A percentile compares a stretch with the other conserved stretches of the same genome.
Conservation (phyloP, 2,888 invertebrate genomes). For the Nomada fabriciana region DNA sequence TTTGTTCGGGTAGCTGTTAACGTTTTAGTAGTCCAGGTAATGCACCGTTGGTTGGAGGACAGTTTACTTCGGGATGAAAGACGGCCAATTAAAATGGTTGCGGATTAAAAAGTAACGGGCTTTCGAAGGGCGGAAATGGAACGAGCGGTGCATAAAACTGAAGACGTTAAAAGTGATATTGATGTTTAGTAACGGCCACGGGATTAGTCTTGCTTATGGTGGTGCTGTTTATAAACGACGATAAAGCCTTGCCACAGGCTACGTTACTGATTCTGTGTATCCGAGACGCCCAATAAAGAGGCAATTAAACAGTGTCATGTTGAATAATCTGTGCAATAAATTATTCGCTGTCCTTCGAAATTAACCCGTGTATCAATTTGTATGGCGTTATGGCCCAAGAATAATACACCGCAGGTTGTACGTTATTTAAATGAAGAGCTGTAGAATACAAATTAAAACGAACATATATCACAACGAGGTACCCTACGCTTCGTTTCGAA, state of each 20-base stretch:
- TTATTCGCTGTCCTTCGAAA: neutral
- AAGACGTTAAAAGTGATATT: slow-evolving; percentile 45
- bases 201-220: slow-evolving; percentile 36
- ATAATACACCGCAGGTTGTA: too few species aligned
- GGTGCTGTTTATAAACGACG: slow-evolving; percentile 30
- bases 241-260: slow-evolving; percentile 29
- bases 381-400: too few species aligned
- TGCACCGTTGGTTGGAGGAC: neutral
- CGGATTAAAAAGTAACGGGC: slow-evolving; percentile 32
- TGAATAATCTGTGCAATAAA: neutral
- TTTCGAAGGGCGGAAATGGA: slow-evolving; percentile 1
- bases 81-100: slow-evolving; percentile 4
- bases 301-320: slow-evolving; percentile 9
- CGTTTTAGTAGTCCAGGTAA: neutral
- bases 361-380: neutral
- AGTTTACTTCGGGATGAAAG: slow-evolving; percentile 9
- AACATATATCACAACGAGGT: too few species aligned
- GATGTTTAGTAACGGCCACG: slow-evolving; percentile 33
- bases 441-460: too few species aligned
- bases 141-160: slow-evolving; percentile 26
- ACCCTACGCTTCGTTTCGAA: too few species aligned
- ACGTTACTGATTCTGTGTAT: slow-evolving; percentile 3
- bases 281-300: slow-evolving; percentile 13
- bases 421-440: too few species aligned
- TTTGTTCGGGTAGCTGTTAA: neutral